Base-by-base conservation (phyloP, 2,888 invertebrate genomes). In the Nezara viridula region DNA sequence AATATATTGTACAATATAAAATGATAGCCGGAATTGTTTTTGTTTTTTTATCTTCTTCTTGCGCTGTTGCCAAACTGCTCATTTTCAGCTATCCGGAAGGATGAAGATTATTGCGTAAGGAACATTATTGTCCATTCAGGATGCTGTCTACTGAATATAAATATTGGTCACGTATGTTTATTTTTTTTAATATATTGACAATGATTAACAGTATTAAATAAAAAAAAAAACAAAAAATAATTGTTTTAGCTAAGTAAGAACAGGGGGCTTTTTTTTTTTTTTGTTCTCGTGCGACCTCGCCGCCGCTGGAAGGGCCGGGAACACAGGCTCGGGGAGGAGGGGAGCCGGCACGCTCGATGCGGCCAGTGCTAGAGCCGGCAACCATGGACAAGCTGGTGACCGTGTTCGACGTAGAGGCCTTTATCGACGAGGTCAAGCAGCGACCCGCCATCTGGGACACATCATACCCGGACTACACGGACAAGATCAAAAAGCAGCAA, bases 401-500 rank as follows among this genome's bases (percentile, higher is more conserved):
- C 66, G 66, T 73, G 66, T 88, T 88, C 55, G 66, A 88, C 66
- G 88, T 88, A 49, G 88, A 88, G 73, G 47, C 47, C 47, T 88
- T 88, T 73, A 88, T 88, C 66, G 88, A 60, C 37, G 55, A 88
- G 47, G 47, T 88, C 66, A 55, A 47, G 37, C 37, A 40, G 37
- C 88, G 60, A 32, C 60, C 88, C 47, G 60, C 88, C 37, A 88
- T 88, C 47, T 88, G 88, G 88, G 88, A 88, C 73, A 40, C 21
- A 16, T 47, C 60, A 12, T 40, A 24, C 37, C 60, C 55, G 47
- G 88, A 88, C 21, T 88, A 88, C 47, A 88, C 60, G 47, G 88
- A 88, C 66, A 88, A 88, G 73, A 88, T 88, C 73, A 88, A 88
- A 40, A 52, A 73, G 47, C 55, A 73, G 47, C 60, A 88, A 24